A percentile compares a stretch with the other conserved stretches of the same genome.
Conservation (phyloP, 2,113 vertebrate species). For the Megaptera novaeangliae region DNA sequence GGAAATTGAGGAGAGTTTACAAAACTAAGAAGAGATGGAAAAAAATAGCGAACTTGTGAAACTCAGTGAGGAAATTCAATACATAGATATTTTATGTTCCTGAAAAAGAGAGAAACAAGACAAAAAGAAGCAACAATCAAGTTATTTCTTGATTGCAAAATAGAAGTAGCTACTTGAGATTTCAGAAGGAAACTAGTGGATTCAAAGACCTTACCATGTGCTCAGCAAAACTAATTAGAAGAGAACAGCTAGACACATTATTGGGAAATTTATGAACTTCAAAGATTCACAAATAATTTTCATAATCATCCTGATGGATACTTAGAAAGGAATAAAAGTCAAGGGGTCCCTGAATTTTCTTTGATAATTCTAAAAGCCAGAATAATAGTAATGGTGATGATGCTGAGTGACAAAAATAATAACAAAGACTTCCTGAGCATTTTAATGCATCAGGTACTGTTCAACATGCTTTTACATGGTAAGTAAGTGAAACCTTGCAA, state of each 20-base stretch:
- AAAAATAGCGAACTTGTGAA: background rate
- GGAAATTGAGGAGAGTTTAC: background rate
- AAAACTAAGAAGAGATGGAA: background rate
- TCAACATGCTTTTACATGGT: background rate
- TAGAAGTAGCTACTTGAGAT: background rate
- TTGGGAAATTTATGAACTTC: background rate
- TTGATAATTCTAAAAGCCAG: background rate
- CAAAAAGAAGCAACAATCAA: background rate
- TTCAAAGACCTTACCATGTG: background rate
- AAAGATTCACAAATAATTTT: background rate
- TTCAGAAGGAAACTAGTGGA: background rate
- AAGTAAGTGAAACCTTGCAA: background rate
- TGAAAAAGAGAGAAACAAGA: background rate
- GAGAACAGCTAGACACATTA: background rate
- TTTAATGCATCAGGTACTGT: background rate
- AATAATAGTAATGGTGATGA: background rate
- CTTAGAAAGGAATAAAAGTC: background rate
- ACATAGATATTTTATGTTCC: background rate
- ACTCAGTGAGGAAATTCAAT: background rate
- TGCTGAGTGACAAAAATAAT: background rate
- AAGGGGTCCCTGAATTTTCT: background rate
- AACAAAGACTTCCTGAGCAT: background rate
- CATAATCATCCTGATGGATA: background rate
- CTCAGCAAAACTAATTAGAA: background rate
- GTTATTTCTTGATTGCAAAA: background rate